Conservation (phyloP, 2,113 vertebrate species). For the Anser brachyrhynchus region DNA sequence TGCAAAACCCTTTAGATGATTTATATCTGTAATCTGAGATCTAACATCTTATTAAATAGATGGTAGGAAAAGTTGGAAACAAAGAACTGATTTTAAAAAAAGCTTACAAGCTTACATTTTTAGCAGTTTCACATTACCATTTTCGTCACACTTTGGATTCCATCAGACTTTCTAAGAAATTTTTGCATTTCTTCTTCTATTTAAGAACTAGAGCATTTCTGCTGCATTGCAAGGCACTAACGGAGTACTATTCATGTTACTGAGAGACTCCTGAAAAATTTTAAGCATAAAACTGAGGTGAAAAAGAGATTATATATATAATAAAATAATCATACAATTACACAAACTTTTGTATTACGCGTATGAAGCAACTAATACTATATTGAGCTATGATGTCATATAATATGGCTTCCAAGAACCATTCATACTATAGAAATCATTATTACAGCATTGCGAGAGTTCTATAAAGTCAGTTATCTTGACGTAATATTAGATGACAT, state of each 20-base stretch:
- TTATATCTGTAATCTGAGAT: background rate
- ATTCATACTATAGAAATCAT: background rate
- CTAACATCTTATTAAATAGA: background rate
- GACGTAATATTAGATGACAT: background rate
- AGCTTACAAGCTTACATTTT: background rate
- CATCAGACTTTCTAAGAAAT: background rate
- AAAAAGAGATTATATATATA: background rate
- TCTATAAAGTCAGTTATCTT: background rate
- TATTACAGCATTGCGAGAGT: background rate
- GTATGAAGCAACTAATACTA: background rate
- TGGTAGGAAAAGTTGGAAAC: background rate
- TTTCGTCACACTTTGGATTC: background rate
- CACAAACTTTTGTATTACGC: background rate
- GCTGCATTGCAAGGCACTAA: background rate
- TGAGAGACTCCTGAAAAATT: background rate
- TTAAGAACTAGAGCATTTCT: background rate
- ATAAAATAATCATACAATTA: background rate
- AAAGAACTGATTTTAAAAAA: background rate
- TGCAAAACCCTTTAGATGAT: background rate
- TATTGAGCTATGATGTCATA: background rate
- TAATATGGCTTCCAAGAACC: background rate
- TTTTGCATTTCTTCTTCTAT: background rate
- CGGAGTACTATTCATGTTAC: background rate
- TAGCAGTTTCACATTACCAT: background rate
- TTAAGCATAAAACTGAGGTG: background rate